Base-by-base conservation (phyloP, 2,888 invertebrate genomes). In the Axea sp. region DNA sequence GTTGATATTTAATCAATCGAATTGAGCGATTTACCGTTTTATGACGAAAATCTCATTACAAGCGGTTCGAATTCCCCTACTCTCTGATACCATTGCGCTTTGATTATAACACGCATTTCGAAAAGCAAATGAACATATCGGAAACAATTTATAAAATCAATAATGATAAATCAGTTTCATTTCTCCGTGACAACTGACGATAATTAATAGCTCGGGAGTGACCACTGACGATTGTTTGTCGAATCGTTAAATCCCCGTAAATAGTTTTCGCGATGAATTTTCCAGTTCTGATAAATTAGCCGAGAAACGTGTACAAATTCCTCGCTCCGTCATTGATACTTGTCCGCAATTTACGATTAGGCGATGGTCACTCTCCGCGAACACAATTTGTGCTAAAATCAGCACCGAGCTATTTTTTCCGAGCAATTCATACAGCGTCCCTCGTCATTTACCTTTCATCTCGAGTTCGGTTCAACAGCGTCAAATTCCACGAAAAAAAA, bases 321-420 rank as follows among this genome's bases (percentile, higher is more conserved):
- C 78, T 49, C 24, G n/a, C 1, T 33, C 7, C 64, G 59, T 67
- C 59, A 75, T 64, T 60, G 55, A 51, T 49, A 64, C 57, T 81
- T 80, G 79, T 81, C 79, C 81, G 79, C 84, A 80, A 86, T 86
- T 84, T 84, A 83, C 86, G 49, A 71, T 71, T 86, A 84, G 83
- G 86, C 85, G 85, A 83, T 80, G 80, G 79, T 77, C 72, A 67
- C 80, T 80, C 77, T 80, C 81, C 82, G 82, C 82, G 73, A 76
- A 75, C 73, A 76, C 86, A 85, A 86, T 86, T 86, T 84, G 84
- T 82, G 79, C 73, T 77, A 55, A 79, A 83, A 82, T 82, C 78
- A 81, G 78, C 80, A 77, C 74, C 78, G 60, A 53, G 57, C 78
- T 53, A 78, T 81, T 80, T 81, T 80, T 80, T 81, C 76, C 76